These are phyloP conservation scores for Drosophila obscura DNA, from an alignment of 1,140 invertebrate species.

Conservation along the genomic window DNA sequence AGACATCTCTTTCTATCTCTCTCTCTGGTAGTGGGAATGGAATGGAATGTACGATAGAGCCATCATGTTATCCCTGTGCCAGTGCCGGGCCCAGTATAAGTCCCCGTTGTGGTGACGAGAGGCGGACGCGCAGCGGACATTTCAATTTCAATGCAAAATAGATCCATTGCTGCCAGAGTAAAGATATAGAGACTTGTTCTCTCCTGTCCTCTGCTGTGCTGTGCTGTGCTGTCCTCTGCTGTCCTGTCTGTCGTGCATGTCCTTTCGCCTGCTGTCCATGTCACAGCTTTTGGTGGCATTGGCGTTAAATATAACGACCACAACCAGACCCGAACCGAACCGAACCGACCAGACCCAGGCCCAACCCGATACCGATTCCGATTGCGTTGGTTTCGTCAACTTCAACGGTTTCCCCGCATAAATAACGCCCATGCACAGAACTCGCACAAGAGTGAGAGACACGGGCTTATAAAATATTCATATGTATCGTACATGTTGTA, in stretches of 20 bases:
- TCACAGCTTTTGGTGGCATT: constrained; percentile 21
- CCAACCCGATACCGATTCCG: constrained; percentile 13
- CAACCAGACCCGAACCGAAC: background rate
- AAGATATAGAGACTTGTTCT: background rate
- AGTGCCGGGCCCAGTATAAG: too few relatives aligned
- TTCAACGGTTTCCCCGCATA: constrained; percentile 53
- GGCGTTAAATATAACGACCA: constrained; percentile 66
- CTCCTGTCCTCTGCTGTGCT: too few relatives aligned
- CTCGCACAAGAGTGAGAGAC: constrained; percentile 23
- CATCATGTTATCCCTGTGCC: too few relatives aligned
- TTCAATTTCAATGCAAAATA: constrained; percentile 79
- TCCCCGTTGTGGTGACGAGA: constrained; percentile 8
- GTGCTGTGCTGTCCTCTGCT: too few relatives aligned
- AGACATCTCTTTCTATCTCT: too few relatives aligned
- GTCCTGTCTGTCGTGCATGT: too few relatives aligned
- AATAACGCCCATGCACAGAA: constrained; percentile 34
- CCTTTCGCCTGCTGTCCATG: too few relatives aligned
- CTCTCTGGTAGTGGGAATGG: too few relatives aligned
- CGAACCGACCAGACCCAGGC: too few relatives aligned
- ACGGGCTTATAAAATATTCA: constrained; percentile 78
- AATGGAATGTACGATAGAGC: too few relatives aligned
- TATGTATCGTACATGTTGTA: constrained; percentile 60
- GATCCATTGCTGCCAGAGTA: constrained; percentile 16
- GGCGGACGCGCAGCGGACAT: constrained; percentile 47
- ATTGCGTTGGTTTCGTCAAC: constrained; percentile 42